Base-by-base conservation (phyloP, 2,113 vertebrate genomes). In the Neogale vison region DNA sequence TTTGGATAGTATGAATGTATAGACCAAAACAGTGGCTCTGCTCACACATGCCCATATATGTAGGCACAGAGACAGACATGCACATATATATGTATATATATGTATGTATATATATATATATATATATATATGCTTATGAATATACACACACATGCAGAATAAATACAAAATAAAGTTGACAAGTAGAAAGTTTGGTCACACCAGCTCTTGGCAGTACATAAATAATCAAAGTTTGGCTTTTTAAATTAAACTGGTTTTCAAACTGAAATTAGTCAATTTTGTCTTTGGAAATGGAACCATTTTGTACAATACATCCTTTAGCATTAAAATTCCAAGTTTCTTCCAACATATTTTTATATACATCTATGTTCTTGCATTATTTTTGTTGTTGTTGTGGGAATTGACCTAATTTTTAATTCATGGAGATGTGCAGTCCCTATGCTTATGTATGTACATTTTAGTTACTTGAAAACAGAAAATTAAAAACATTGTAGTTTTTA, bases 161-260 rank as follows among this genome's bases (percentile, higher is more conserved):
- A 88, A 47, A 81, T 82, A 52, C 65, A 95, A 89, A 71, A 80
- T 86, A 80, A 90, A 20, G 17, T 57, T 39, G 34, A 26, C 15
- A 96, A 52, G n/a, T 76, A 52, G 50, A 69, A 81, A 93, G 52
- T 94, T 57, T 63, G 18, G 31, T 81, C 26, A 93, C 0, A 63
- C 11, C 15, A 55, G 17, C 15, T 85, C 55, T 90, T 91, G 39
- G 12, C 29, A 76, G 39, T 45, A 91, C 72, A 59, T 65, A 82
- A 94, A 80, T 95, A 65, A 88, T 59, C 12, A 61, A 84, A 65
- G 15, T 57, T 29, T 93, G 36, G 4, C 21, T 97, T 88, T 84
- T 82, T 61, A 93, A 95, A 81, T 88, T 90, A 81, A 95, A 63
- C 34, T 93, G 39, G 6, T 89, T 96, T 55, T 80, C 86, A 83